Evolutionary conservation across 2,888 invertebrate genomes (phyloP).

Genomic region (Hartigia nigra): DNA sequence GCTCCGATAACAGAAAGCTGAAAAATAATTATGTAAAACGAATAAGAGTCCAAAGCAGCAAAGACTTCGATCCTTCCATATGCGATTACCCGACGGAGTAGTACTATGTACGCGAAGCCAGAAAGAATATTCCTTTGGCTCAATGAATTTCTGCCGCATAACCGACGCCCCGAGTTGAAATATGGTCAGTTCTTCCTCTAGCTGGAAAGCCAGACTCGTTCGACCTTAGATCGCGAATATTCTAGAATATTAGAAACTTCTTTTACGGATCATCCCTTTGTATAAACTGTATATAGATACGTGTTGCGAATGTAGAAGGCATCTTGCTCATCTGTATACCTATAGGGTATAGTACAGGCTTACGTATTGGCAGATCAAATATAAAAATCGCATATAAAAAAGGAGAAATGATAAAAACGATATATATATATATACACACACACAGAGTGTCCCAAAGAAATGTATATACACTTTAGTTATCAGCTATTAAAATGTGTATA

Average conservation of each 20-base stretch:
- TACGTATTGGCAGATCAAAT: not conserved
- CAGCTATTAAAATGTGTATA: too few species aligned
- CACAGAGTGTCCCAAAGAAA: too few species aligned
- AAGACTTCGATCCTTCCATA: not conserved
- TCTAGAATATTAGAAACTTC: slow-evolving; percentile 9
- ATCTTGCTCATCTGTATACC: not conserved
- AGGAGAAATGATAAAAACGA: not conserved
- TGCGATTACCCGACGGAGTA: not conserved
- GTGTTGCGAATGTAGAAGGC: not conserved
- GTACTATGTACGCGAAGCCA: slow-evolving; percentile 5
- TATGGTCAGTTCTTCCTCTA: slow-evolving; percentile 25
- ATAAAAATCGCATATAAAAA: not conserved
- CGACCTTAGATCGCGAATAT: slow-evolving; percentile 5
- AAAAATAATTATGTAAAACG: not conserved
- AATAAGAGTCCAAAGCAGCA: slow-evolving; percentile 1
- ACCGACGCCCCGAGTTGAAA: slow-evolving; percentile 30
- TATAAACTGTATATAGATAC: not conserved
- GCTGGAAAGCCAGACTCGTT: not conserved
- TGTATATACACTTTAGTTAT: too few species aligned
- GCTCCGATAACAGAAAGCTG: not conserved
- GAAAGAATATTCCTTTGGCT: slow-evolving; percentile 35
- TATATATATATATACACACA: too few species aligned
- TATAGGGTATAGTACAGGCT: not conserved
- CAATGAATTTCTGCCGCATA: slow-evolving; percentile 27
- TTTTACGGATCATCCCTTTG: not conserved